A percentile compares a stretch with the other conserved stretches of the same genome.
phyloP scores from a whole-genome alignment of 2,797 vertebrate species.

The Acanthurus tractus region DNA sequence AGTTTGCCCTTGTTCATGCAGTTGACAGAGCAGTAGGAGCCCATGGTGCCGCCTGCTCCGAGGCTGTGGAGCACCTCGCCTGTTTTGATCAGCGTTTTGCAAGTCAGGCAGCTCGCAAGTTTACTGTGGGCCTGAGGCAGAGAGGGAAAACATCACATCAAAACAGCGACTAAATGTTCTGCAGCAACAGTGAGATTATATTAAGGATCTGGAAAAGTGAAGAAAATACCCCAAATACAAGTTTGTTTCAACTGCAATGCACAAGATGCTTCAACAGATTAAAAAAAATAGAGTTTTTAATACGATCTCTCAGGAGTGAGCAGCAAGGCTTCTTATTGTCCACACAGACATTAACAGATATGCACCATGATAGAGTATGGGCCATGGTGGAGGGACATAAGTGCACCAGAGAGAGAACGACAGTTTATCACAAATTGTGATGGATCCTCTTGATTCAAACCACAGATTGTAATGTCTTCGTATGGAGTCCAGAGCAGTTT shows the following conservation, averaged over 20 bases:
- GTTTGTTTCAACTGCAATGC: neutral
- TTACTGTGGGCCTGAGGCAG: conserved; percentile 91
- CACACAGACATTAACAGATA: neutral
- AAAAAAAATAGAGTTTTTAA: neutral
- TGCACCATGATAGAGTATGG: neutral
- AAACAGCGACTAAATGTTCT: neutral
- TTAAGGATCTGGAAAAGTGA: neutral
- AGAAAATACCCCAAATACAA: neutral
- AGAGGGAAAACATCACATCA: neutral
- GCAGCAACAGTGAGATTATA: neutral
- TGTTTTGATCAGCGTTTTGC: conserved; percentile 94
- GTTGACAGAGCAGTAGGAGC: conserved; percentile 94
- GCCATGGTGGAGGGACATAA: neutral
- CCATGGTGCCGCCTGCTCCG: conserved; percentile 91
- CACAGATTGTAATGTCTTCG: neutral
- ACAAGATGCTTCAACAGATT: neutral
- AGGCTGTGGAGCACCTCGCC: conserved; percentile 97
- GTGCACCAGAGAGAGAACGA: too few species aligned
- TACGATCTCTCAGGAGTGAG: neutral
- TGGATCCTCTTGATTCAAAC: neutral
- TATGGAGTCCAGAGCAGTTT: neutral
- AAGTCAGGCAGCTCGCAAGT: conserved; percentile 93
- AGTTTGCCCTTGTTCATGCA: conserved; percentile 97
- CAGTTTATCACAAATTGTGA: too few species aligned
- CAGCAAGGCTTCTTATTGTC: neutral